Percentiles rank a stretch among this genome's conserved stretches.
Evolutionary conservation across 2,888 invertebrate genomes (phyloP).

Genomic region (Watsonalla binaria): DNA sequence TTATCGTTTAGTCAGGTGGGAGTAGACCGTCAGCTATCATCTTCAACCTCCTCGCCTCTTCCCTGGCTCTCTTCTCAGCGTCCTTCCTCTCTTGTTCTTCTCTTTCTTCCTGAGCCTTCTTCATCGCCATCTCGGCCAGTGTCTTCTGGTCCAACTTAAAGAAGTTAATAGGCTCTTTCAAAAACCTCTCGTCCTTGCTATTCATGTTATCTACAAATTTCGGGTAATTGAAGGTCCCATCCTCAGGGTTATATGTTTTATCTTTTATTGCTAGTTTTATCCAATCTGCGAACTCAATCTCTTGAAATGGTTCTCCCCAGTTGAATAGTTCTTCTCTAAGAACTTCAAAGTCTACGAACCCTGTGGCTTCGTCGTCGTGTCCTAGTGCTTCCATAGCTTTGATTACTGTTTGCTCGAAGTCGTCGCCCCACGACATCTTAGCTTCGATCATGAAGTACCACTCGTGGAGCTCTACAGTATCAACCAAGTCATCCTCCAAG

Average conservation of each 20-base stretch:
- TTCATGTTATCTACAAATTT: constrained; percentile 71
- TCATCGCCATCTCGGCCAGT: constrained; percentile 58
- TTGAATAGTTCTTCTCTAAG: constrained; percentile 50
- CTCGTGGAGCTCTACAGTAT: constrained; percentile 62
- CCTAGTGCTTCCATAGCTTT: constrained; percentile 57
- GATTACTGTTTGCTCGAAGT: constrained; percentile 52
- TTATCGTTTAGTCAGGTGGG: constrained; percentile 24
- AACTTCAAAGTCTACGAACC: constrained; percentile 45
- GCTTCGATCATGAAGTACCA: constrained; percentile 68
- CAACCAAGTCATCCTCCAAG: constrained; percentile 64
- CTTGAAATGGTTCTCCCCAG: constrained; percentile 63
- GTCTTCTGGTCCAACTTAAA: constrained; percentile 70
- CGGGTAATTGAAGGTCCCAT: constrained; percentile 44
- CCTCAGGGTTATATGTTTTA: constrained; percentile 49
- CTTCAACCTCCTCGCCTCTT: constrained; percentile 55
- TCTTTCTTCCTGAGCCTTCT: constrained; percentile 58
- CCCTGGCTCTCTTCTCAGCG: constrained; percentile 47
- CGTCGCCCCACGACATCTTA: constrained; percentile 64
- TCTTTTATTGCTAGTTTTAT: constrained; percentile 51
- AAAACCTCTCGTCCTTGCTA: constrained; percentile 48
- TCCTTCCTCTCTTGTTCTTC: constrained; percentile 54
- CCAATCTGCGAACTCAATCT: constrained; percentile 61
- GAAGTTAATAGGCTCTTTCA: constrained; percentile 64
- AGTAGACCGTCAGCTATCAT: constrained; percentile 61
- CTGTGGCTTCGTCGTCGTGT: constrained; percentile 59